phyloP scores from a whole-genome alignment of 2,888 invertebrate species.

The Mythimna vitellina region DNA sequence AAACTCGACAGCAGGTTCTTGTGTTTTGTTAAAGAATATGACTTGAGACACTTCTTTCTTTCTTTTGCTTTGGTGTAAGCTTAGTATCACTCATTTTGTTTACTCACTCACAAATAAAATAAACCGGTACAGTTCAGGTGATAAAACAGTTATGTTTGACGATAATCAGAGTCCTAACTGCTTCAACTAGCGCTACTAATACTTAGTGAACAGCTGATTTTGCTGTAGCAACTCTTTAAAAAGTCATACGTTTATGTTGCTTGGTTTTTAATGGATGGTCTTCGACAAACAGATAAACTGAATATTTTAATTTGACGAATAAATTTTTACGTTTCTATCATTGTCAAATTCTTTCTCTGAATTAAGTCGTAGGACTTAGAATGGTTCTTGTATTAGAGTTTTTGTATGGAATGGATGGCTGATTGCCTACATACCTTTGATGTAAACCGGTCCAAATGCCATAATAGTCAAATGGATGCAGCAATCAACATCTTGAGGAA shows the following conservation, averaged over 20 bases:
- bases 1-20: background rate
- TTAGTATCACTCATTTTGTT: background rate
- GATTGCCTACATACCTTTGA: constrained; percentile 3
- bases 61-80: background rate
- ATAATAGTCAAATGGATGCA: constrained; percentile 30
- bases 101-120: background rate
- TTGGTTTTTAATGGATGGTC: background rate
- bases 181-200: background rate
- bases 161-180: background rate
- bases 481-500: constrained; percentile 42
- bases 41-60: background rate
- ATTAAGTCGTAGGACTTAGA: background rate
- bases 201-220: constrained; percentile 35
- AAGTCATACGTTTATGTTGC: background rate
- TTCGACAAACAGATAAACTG: no score
- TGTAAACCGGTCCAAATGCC: constrained; percentile 3
- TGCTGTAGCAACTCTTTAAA: background rate
- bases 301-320: background rate
- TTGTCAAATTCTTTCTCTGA: background rate
- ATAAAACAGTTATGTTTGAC: constrained; percentile 10
- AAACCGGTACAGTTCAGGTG: constrained; percentile 11
- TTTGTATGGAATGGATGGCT: background rate
- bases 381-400: background rate
- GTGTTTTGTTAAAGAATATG: background rate
- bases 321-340: background rate